Evolutionary conservation across 2,888 invertebrate species (phyloP).

Genomic region (Eupithecia dodoneata): DNA sequence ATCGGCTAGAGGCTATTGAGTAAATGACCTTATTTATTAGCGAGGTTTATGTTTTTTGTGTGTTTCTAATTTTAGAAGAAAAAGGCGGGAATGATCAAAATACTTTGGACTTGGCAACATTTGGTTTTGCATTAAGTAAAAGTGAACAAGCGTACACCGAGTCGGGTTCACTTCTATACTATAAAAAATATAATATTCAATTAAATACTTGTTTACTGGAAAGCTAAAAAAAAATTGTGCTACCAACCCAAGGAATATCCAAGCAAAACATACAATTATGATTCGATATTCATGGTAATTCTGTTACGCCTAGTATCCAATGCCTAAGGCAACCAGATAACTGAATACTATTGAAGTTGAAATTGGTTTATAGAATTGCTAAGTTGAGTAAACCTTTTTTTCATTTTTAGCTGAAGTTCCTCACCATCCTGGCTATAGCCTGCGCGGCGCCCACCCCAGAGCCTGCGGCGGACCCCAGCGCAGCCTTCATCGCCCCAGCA

Average conservation of each 20-base stretch:
- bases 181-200: background rate
- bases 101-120: background rate
- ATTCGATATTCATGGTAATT: no score
- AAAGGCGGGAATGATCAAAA: background rate
- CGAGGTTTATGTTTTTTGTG: background rate
- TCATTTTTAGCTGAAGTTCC: conserved; percentile 50
- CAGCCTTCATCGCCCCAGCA: conserved; percentile 37
- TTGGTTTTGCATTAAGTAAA: background rate
- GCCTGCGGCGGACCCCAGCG: conserved; percentile 46
- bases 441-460: conserved; percentile 59
- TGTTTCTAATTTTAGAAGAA: background rate
- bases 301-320: background rate
- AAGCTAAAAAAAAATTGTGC: no score
- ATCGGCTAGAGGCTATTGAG: background rate
- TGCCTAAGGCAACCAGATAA: background rate
- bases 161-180: background rate
- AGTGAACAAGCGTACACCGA: background rate
- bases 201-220: background rate
- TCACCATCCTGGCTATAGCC: conserved; percentile 54
- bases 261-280: background rate
- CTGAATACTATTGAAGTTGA: background rate
- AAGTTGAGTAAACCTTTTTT: conserved; percentile 30
- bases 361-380: background rate
- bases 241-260: background rate
- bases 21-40: background rate